These are phyloP conservation scores for Daphoenositta chrysoptera DNA, from an alignment of 2,113 vertebrate genomes.

Conservation along the genomic window DNA sequence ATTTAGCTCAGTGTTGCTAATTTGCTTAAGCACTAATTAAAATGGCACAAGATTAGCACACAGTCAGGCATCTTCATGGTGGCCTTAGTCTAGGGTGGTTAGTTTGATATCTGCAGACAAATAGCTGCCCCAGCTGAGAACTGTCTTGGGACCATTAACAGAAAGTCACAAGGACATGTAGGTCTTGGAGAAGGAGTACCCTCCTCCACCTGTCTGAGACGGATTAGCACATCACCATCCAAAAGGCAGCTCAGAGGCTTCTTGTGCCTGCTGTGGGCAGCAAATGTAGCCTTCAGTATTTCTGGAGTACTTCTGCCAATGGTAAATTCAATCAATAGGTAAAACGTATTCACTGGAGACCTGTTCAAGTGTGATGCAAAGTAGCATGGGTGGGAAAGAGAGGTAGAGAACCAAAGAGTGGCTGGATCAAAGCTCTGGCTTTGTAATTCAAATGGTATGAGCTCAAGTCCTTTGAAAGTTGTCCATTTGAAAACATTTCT, in stretches of 20 bases:
- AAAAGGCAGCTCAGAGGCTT: neutral
- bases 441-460: constrained; percentile 59
- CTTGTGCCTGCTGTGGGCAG: neutral
- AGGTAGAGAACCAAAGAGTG: neutral
- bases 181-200: neutral
- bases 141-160: neutral
- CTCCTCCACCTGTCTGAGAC: neutral
- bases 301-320: neutral
- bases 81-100: neutral
- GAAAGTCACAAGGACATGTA: neutral
- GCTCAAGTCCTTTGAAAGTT: constrained; percentile 48
- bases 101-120: neutral
- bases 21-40: neutral
- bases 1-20: neutral
- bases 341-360: neutral
- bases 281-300: neutral
- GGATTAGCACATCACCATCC: neutral
- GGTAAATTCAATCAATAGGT: neutral
- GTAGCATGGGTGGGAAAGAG: constrained; percentile 1
- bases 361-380: neutral
- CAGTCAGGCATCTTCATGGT: neutral
- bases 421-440: neutral
- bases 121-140: neutral
- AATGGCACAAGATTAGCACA: neutral
- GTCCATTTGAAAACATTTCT: constrained; percentile 56